Percentiles rank a stretch among this genome's conserved stretches.
phyloP scores from a whole-genome alignment of 2,888 invertebrate genomes.

The Papilio elwesi region DNA sequence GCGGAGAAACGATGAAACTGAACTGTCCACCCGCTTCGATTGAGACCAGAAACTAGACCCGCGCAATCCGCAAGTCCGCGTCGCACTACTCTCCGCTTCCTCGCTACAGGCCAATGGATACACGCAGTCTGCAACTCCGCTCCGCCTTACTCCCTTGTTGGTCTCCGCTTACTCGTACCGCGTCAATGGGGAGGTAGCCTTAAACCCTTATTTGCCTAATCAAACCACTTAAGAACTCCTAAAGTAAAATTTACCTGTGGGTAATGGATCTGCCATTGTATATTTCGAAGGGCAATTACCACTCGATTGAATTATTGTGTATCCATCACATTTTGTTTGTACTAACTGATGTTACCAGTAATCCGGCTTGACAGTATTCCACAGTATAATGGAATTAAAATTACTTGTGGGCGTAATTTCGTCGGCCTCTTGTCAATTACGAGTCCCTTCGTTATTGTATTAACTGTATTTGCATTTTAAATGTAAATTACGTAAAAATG shows the following conservation, averaged over 20 bases:
- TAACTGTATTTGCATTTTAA: conserved; percentile 4
- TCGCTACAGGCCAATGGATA: too few species aligned
- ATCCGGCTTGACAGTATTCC: neutral
- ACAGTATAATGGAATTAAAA: conserved; percentile 4
- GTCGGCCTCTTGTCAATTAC: neutral
- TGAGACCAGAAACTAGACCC: too few species aligned
- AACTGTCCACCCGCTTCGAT: too few species aligned
- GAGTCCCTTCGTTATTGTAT: neutral
- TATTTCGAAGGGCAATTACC: conserved; percentile 4
- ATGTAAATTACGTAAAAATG: neutral
- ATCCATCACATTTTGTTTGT: conserved; percentile 19
- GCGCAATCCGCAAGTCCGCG: too few species aligned
- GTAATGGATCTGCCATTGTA: neutral
- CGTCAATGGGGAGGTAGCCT: too few species aligned
- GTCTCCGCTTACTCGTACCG: too few species aligned
- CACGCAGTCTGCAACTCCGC: too few species aligned
- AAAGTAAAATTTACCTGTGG: neutral
- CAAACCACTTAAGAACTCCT: neutral
- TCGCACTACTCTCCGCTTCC: too few species aligned
- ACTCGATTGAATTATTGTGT: conserved; percentile 20
- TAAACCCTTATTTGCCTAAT: neutral
- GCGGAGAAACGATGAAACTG: too few species aligned
- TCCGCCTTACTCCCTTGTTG: too few species aligned
- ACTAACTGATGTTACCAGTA: conserved; percentile 4
- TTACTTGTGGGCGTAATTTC: neutral